Base-by-base conservation (phyloP, 2,888 invertebrate species). In the Drosophila ustulata region DNA sequence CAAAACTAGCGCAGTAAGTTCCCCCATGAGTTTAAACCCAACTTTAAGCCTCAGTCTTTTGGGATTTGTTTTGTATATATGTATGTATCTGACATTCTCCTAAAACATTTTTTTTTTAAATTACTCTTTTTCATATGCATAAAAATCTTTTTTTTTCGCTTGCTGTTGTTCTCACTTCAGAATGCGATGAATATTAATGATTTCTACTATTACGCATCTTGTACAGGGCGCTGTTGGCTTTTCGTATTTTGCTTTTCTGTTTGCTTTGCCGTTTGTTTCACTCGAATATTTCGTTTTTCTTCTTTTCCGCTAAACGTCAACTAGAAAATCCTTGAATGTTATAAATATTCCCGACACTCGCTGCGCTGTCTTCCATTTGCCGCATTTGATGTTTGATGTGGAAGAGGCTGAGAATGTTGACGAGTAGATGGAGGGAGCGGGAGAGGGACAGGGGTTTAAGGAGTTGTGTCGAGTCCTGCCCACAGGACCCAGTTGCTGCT, bases 141-240 rank as follows among this genome's bases (percentile, higher is more conserved):
- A 30, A 45, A n/a, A n/a, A n/a, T n/a, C n/a, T n/a, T n/a, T n/a
- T 11, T 34, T 57, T 41, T 55, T 41, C n/a, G 41, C 49, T 51
- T 65, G 51, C 53, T 23, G 67, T 68, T 65, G 28, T 62, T 46
- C 26, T 46, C 64, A 51, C 46, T 66, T 64, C n/a, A 69, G 52
- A 78, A 70, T 62, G 75, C 73, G 80, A 89, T 90, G 85, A 91
- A 91, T 90, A 91, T 91, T 90, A 91, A 90, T 89, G 90, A 88
- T 84, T 84, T 76, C 72, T 70, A 72, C 71, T 80, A 70, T 78
- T 72, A 62, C 49, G 45, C 64, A 69, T 63, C 68, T 57, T 68
- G 49, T 66, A 8, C 68, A 68, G 70, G 62, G 74, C 62, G 64
- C 63, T 66, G 59, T 74, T 68, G 43, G 55, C 68, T 67, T 75